Base-by-base conservation (phyloP, 2,888 invertebrate genomes). In the Drosophila eohydei region DNA sequence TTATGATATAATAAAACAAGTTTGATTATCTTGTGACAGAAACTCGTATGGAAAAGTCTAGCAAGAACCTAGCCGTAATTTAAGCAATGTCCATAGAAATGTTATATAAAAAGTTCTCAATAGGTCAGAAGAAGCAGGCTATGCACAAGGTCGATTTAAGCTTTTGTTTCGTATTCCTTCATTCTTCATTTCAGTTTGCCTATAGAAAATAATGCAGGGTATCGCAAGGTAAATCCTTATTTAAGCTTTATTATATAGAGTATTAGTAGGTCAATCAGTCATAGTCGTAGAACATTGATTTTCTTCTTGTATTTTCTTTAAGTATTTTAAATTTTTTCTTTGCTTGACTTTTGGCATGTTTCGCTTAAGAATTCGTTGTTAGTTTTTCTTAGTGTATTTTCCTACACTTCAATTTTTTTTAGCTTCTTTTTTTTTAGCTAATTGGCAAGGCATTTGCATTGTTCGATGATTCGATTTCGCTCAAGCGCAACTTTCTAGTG, bases 401-500 rank as follows among this genome's bases (percentile, higher is more conserved):
- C 11, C 3, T 0, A 21, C 32, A 21, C 26, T 55, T 14, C 5
- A 28, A 30, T 43, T 40, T 40, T 46, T 52, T n/a, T 38, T 48
- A 38, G 40, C 64, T 62, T 16, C 58, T 46, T 50, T 16, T 4
- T 41, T 44, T 16, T 4, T 9, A 63, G 54, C 46, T 41, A 14
- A 55, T 36, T 57, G 4, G 46, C 48, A 32, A 16, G 50, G 40
- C n/a, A 55, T 48, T 66, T 67, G 21, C 43, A 56, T 59, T 59
- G 51, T 59, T 58, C 38, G 54, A 38, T 38, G 61, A 58, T 68
- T 44, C 41, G 61, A 48, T 55, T 50, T 60, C 34, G 56, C 66
- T 55, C n/a, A 46, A 54, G 56, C 66, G 65, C 26, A 52, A 61
- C 72, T 71, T 72, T 72, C 72, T 52, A 65, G 36, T 12, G 32